A percentile compares a stretch with the other conserved stretches of the same genome.
These are phyloP conservation scores for Zonitis immaculata DNA, from an alignment of 2,888 invertebrate species.

Conservation along the genomic window DNA sequence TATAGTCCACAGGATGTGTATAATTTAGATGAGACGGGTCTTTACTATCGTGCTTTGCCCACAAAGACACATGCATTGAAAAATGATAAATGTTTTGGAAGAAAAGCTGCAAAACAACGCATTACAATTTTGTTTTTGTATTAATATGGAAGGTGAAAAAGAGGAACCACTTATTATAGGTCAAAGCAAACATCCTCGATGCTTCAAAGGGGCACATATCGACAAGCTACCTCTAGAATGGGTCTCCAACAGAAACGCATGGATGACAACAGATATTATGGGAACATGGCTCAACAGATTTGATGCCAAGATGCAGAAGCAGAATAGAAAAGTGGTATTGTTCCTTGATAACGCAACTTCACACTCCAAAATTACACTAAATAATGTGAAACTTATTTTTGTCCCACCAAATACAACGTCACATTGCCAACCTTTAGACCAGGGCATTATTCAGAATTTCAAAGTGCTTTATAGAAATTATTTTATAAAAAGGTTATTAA, in stretches of 20 bases:
- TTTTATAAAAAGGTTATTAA: too few species aligned
- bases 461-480: too few species aligned
- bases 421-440: constrained; percentile 9
- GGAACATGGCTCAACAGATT: constrained; percentile 5
- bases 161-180: constrained; percentile 10
- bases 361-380: constrained; percentile 7
- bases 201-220: constrained; percentile 11
- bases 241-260: constrained; percentile 12
- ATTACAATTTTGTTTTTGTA: constrained; percentile 19
- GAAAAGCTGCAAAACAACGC: constrained; percentile 10
- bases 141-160: constrained; percentile 17
- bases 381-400: constrained; percentile 11
- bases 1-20: constrained; percentile 1
- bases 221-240: constrained; percentile 13
- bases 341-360: background rate
- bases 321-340: background rate
- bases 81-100: constrained; percentile 4
- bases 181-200: constrained; percentile 12
- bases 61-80: constrained; percentile 11
- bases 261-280: constrained; percentile 15
- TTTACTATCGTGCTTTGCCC: constrained; percentile 8
- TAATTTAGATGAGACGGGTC: constrained; percentile 13
- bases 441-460: too few species aligned
- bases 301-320: constrained; percentile 8
- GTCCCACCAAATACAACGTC: constrained; percentile 9